Evolutionary conservation across 2,888 invertebrate species (phyloP), one percentile per base, ranked within the genome.

Genomic region (Tenthredo amoena): DNA sequence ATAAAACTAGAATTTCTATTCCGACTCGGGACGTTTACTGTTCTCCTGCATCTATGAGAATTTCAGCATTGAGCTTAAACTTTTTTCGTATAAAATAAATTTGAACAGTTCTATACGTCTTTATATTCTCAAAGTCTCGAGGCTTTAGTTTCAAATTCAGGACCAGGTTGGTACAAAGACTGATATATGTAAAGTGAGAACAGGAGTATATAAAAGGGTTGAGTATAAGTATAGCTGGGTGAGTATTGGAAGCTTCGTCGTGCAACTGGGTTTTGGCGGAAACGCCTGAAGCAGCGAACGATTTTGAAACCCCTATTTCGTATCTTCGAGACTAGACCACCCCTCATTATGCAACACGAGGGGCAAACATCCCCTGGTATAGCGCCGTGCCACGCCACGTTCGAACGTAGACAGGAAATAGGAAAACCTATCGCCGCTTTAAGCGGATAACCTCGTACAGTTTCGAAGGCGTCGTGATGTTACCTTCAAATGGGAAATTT

Each of bases 361-460:
- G 68, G 31, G 47, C 68, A 43, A 47, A 47, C 47, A 83, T 47
- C 68, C 43, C 26, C 65, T 47, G 21, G 47, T n/a, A 83, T 31
- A 31, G 58, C 15, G 55, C 62, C 26, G 21, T 47, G 47, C 47
- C 47, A 47, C 47, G 15, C 47, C 47, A 47, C 10, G 55, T 15
- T 50, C 12, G 37, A 81, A 43, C 81, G 81, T 31, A 65, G 83
- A 65, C 68, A 83, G 83, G 83, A 83, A 83, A 83, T 68, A 68
- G 68, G 83, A 83, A 83, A 68, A 83, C 83, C 83, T 83, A 83
- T 71, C 83, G 68, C 31, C 26, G 47, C 68, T 68, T 43, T 68
- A 83, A 83, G 83, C 83, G 83, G 83, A 83, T 83, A 83, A 83
- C 83, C 68, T 68, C 83, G 68, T 83, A 68, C 62, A 81, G 58